These are phyloP conservation scores for Heliconius melpomene DNA, from an alignment of 1,140 invertebrate species.

Conservation along the genomic window DNA sequence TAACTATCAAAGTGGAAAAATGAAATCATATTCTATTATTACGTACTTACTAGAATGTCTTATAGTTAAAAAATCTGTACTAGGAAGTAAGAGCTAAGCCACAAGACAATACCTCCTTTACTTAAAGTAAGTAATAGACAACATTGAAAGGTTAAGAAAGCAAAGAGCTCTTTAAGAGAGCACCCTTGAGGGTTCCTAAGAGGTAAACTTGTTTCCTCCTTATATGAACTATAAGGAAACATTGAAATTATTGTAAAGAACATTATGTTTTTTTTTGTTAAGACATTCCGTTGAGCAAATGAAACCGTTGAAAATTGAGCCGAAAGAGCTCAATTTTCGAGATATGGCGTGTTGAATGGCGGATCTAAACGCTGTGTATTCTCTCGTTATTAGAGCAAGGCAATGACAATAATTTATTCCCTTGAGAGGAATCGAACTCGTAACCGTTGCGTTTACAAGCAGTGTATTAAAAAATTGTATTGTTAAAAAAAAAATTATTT, in stretches of 20 bases:
- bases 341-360: too few species aligned
- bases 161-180: constrained; percentile 26
- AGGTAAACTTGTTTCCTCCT: constrained; percentile 6
- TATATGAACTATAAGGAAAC: neutral
- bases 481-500: too few species aligned
- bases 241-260: neutral
- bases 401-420: too few species aligned
- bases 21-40: too few species aligned
- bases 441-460: too few species aligned
- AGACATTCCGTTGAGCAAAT: too few species aligned
- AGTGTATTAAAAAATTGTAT: too few species aligned
- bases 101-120: constrained; percentile 25
- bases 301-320: too few species aligned
- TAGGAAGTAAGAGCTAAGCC: neutral
- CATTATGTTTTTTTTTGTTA: neutral
- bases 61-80: neutral
- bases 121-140: constrained; percentile 31
- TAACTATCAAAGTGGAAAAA: neutral
- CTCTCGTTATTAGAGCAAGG: too few species aligned
- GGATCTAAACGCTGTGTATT: too few species aligned
- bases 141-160: constrained; percentile 29
- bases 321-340: too few species aligned
- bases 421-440: too few species aligned
- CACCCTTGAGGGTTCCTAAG: neutral
- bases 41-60: neutral